Evolutionary conservation across 2,113 vertebrate genomes (phyloP), one percentile per base, ranked within the genome.

Genomic region (Oxyura jamaicensis): DNA sequence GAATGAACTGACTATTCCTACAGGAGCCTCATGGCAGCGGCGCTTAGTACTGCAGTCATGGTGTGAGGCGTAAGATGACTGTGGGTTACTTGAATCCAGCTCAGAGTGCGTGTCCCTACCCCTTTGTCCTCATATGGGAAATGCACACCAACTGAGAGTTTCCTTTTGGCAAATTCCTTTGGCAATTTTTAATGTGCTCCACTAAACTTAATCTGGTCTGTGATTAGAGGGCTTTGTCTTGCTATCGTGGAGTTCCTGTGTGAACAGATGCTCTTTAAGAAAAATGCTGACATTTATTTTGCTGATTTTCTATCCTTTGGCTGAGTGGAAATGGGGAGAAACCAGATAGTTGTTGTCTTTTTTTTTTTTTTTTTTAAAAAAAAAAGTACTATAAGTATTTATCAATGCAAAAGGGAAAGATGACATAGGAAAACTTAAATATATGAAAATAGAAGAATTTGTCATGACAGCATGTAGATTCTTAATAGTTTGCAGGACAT

Each of bases 281-380:
- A 91, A 95, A 92, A 60, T 17, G 83, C 42, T 88, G 91, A 92
- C 91, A 59, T 86, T 94, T 13, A 7, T 92, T 95, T 97, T 97
- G 79, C 88, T 91, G 90, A n/a, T 95, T 87, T 96, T 94, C 69
- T 93, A 56, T 90, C 67, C 56, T 93, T 85, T 94, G 41, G 86
- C 77, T 83, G 66, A 93, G 77, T 82, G 63, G 76, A 95, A 92
- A 35, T 56, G 35, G 79, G 81, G 86, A 92, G 85, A 86, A 87
- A 89, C n/a, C 36, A 83, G 76, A 71, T 31, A 59, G 13, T 90
- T 94, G 56, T 93, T 75, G 73, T 72, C 3, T 25, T 52, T 52
- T 52, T 13, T 28, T 53, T 26, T 26, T 53, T 91, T 55, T 26
- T 74, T 31, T 59, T 20, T 46, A 20, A 59, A 44, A 46, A n/a